Evolutionary conservation across 2,113 vertebrate genomes (phyloP).

Genomic region (Menidia beryllina): DNA sequence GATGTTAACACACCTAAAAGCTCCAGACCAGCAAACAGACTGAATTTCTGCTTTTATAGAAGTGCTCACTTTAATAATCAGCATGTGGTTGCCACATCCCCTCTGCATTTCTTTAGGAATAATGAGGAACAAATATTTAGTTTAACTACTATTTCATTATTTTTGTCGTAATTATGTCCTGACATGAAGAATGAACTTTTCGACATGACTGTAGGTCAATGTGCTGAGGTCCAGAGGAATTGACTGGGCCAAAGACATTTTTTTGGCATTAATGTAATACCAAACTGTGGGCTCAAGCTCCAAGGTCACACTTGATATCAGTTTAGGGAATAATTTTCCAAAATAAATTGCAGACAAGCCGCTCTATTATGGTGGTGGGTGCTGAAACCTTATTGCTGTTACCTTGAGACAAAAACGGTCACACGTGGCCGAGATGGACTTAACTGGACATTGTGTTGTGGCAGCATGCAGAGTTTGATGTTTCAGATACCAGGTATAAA

Average conservation of each 20-base stretch:
- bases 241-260: no score
- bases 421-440: background rate
- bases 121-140: no score
- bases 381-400: background rate
- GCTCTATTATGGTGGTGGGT: background rate
- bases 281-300: background rate
- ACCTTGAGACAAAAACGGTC: background rate
- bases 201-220: background rate
- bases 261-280: no score
- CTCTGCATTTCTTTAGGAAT: background rate
- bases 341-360: background rate
- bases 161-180: background rate
- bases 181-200: background rate
- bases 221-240: background rate
- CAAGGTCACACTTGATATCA: background rate
- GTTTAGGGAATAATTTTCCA: no score
- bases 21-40: no score
- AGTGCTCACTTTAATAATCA: background rate
- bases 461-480: background rate
- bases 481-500: conserved; percentile 8
- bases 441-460: background rate
- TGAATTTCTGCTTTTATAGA: no score
- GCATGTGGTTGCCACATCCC: background rate
- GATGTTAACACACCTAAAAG: background rate
- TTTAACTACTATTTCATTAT: no score